Percentiles rank a stretch among this genome's conserved stretches.
phyloP scores from a whole-genome alignment of 2,113 vertebrate species.

The Origma solitaria region DNA sequence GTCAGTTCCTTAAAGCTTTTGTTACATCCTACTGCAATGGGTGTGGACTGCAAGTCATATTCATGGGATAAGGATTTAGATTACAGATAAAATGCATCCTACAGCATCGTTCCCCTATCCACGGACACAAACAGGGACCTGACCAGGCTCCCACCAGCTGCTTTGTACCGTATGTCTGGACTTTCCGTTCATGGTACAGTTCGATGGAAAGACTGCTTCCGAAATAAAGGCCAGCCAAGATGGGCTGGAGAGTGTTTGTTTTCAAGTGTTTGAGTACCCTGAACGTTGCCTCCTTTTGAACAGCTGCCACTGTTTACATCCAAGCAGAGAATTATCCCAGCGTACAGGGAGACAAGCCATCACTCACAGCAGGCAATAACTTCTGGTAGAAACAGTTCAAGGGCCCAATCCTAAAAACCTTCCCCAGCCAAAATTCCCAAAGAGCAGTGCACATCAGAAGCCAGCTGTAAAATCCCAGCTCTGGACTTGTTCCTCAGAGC shows the following conservation, averaged over 20 bases:
- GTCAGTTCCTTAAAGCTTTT: not conserved
- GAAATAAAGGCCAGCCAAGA: not conserved
- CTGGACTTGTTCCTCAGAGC: not conserved
- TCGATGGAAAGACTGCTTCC: not conserved
- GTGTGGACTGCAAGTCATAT: not conserved
- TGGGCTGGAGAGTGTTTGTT: not conserved
- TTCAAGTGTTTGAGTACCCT: not conserved
- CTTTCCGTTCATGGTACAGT: not conserved
- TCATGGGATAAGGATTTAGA: not conserved
- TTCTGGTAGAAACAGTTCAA: not conserved
- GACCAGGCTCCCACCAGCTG: not conserved
- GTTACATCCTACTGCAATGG: not conserved
- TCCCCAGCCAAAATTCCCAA: not conserved
- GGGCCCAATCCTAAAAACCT: not conserved
- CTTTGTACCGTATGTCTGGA: not conserved
- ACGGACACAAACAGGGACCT: rapidly evolving
- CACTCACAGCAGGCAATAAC: not conserved
- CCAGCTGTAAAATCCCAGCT: not conserved
- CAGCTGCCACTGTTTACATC: not conserved
- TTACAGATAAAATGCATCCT: not conserved
- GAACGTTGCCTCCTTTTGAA: not conserved
- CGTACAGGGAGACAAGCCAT: not conserved
- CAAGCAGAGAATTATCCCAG: not conserved
- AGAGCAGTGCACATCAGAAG: not conserved
- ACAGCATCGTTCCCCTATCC: not conserved